Percentiles rank a stretch among this genome's conserved stretches.
Conservation (phyloP, 2,888 invertebrate genomes). For the Gasteruption jaculator region DNA sequence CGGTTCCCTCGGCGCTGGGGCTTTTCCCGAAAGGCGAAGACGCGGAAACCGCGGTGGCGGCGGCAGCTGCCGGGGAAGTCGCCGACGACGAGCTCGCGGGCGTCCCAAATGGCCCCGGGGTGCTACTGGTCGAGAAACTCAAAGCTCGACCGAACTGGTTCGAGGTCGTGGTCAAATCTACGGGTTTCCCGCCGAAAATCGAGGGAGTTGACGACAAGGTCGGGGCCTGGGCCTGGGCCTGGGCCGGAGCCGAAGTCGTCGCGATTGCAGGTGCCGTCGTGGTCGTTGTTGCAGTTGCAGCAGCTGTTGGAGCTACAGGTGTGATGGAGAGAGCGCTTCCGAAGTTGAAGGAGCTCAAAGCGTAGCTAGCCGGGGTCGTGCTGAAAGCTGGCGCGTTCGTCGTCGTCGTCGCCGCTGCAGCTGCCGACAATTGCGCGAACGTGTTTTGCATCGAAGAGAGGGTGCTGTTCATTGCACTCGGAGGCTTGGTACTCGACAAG, state of each 20-base stretch:
- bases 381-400: not conserved
- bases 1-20: constrained; percentile 10
- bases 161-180: not conserved
- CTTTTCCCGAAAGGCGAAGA: constrained; percentile 19
- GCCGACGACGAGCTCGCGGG: not conserved
- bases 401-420: constrained; percentile 1
- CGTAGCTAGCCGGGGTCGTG: no score
- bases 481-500: constrained; percentile 11
- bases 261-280: constrained; percentile 5
- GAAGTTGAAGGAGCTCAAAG: not conserved
- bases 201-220: constrained; percentile 12
- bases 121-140: no score
- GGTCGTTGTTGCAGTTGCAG: constrained; percentile 8
- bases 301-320: constrained; percentile 6
- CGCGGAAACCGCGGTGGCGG: not conserved
- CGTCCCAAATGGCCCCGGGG: no score
- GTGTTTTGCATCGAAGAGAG: not conserved
- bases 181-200: constrained; percentile 17
- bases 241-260: constrained; percentile 9
- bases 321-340: no score
- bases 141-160: not conserved
- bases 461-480: no score
- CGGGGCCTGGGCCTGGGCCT: constrained; percentile 11
- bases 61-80: no score
- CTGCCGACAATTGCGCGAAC: not conserved